Base-by-base conservation (phyloP, 2,888 invertebrate genomes). In the Synergus gifuensis region DNA sequence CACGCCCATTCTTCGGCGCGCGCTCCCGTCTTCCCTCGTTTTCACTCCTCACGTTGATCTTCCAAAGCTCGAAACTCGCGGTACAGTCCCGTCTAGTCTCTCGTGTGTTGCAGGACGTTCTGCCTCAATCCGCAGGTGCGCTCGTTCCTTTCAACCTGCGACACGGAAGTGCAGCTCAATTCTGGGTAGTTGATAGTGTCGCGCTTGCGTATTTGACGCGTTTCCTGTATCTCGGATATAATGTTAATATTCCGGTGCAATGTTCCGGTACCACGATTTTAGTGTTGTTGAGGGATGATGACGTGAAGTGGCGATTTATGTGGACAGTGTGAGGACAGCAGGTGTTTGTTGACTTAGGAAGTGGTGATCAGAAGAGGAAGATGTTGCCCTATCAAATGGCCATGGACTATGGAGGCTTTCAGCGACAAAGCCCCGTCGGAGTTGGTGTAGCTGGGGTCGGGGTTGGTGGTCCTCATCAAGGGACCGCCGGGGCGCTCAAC, bases 381-480 rank as follows among this genome's bases (percentile, higher is more conserved):
- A 97, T 97, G 97, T 94, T 97, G 94, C 97, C 97, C 90, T 97
- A 97, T 93, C 97, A 97, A 94, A 96, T 97, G 91, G 96, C 97
- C 91, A 97, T 97, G 97, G 93, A 93, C 92, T 94, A 93, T 90
- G 93, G 93, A 88, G 91, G 92, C 83, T 93, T 93, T 90, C 93
- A 93, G 85, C 91, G 93, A 79, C 93, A 93, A 89, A 93, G 93
- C 86, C 92, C 93, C 85, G 91, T 92, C 83, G 91, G 90, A 83
- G 89, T 90, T 84, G 84, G 86, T 82, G 87, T 87, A 83, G 89
- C 88, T 81, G 91, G 90, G 86, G 89, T 87, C 86, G 88, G 88
- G 78, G 84, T 85, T 82, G 90, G 91, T 78, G 89, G 90, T 84
- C 96, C 97, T 90, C 97, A 97, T 93, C 97, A 97, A 93, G 96